Evolutionary conservation across 1,140 invertebrate genomes (phyloP), one percentile per base, ranked within the genome.

Genomic region (Bradynema listronoti): DNA sequence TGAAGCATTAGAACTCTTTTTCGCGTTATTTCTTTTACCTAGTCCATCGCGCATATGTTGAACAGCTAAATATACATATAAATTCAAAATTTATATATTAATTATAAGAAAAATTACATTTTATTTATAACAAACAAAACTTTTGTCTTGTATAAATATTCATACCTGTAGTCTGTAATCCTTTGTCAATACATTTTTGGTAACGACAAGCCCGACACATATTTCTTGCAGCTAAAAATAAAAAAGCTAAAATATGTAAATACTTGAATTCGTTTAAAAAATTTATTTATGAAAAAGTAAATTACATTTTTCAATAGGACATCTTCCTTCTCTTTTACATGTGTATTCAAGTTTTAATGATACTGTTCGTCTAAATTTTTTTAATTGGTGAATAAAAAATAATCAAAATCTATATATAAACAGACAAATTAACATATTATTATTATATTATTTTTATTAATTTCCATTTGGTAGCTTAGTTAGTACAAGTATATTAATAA

Each of bases 121-220:
- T n/a, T n/a, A n/a, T n/a, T n/a, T n/a, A n/a, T n/a, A n/a, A n/a
- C n/a, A n/a, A n/a, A n/a, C 11, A 53, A 19, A 39, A 1, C 19
- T 53, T 11, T 53, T 52, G 51, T 41, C 14, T 53, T n/a, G 14
- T 11, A 56, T 16, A 25, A 1, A 11, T 27, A 41, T 14, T 11
- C 34, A 57, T 58, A 63, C 61, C 65, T 30, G 68, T 45, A 7
- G 66, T 68, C 7, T 66, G 49, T 69, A 68, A 72, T 30, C 69
- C 69, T n/a, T 58, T 32, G n/a, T 29, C 4, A n/a, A 68, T 42
- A 33, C 66, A 68, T 41, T 68, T 68, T 30, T 60, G 22, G 33
- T 54, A 68, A 27, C 66, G 69, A 30, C 66, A 68, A 22, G 66
- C 25, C 22, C 66, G 50, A 32, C 66, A 68, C 69, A 68, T 68